Evolutionary conservation across 2,797 vertebrate species (phyloP).

Genomic region (Oreochromis mossambicus): DNA sequence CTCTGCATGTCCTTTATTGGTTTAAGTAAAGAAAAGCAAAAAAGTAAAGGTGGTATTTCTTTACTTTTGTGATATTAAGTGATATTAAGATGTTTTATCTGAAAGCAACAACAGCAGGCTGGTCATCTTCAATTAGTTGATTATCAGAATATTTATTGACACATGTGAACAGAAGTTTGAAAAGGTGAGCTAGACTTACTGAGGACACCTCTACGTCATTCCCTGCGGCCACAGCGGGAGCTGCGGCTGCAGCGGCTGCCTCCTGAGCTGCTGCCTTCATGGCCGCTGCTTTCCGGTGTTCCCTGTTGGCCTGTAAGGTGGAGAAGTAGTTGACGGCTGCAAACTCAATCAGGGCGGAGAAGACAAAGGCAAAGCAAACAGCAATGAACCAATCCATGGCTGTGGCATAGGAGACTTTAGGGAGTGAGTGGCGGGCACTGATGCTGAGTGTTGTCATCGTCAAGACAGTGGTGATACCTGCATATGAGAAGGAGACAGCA

Average conservation of each 20-base stretch:
- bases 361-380: slow-evolving; percentile 95
- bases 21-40: not conserved
- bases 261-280: slow-evolving; percentile 77
- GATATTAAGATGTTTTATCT: not conserved
- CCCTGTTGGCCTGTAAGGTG: slow-evolving; percentile 88
- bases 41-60: not conserved
- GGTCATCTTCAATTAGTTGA: not conserved
- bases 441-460: slow-evolving; percentile 96
- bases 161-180: not conserved
- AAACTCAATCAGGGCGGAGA: slow-evolving; percentile 95
- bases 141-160: not conserved
- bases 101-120: not conserved
- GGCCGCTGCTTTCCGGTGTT: slow-evolving; percentile 77
- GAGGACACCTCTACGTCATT: slow-evolving; percentile 81
- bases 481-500: not conserved
- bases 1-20: not conserved
- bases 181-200: slow-evolving; percentile 70
- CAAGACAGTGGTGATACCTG: slow-evolving; percentile 94
- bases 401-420: slow-evolving; percentile 94
- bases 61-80: not conserved
- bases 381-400: slow-evolving; percentile 99
- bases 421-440: slow-evolving; percentile 91
- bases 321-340: slow-evolving; percentile 98
- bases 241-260: slow-evolving; percentile 58
- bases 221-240: slow-evolving; percentile 64